Percentiles rank a stretch among this genome's conserved stretches.
Conservation (phyloP, 2,113 vertebrate species). For the Mohoua ochrocephala region DNA sequence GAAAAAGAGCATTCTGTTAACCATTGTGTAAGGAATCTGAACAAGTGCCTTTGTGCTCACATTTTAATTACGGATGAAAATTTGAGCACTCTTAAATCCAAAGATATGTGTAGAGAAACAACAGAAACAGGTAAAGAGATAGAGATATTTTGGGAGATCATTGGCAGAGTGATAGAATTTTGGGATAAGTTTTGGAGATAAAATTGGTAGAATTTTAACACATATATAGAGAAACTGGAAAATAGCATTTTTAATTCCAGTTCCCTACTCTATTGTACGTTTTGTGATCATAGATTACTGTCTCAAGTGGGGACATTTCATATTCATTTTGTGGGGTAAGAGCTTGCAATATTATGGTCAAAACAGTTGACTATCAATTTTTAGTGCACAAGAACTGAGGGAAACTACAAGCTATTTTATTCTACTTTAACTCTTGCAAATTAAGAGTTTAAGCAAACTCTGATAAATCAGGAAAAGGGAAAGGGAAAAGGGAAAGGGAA, state of each 20-base stretch:
- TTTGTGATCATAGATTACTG: neutral
- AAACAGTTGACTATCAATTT: neutral
- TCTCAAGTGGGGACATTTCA: neutral
- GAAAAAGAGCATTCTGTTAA: neutral
- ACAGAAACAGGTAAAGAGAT: fast-evolving
- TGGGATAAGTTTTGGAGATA: neutral
- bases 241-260: neutral
- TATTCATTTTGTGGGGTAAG: neutral
- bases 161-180: neutral
- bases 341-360: neutral
- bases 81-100: neutral
- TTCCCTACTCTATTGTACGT: neutral
- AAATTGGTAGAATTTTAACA: neutral
- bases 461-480: neutral
- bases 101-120: neutral
- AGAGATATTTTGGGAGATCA: neutral
- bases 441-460: neutral
- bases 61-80: neutral
- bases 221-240: neutral
- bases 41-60: neutral
- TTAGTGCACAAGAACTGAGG: neutral
- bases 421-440: neutral
- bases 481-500: too few relatives aligned
- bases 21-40: neutral
- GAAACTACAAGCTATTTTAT: neutral